A percentile compares a stretch with the other conserved stretches of the same genome.
Conservation (phyloP, 1,140 invertebrate genomes). For the Carposina sasakii region DNA sequence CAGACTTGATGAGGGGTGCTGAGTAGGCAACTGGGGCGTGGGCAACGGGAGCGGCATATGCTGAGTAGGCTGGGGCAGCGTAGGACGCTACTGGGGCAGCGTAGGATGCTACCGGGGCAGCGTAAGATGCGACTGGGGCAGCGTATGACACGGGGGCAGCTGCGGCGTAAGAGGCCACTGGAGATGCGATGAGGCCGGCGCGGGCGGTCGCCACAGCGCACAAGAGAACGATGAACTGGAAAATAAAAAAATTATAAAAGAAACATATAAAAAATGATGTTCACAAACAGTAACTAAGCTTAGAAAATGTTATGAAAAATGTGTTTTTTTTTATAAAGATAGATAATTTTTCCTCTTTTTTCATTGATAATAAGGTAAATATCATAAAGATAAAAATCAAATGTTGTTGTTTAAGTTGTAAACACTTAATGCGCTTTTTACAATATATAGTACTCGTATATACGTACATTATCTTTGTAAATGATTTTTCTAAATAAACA, state of each 20-base stretch:
- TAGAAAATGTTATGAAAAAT: too few species aligned
- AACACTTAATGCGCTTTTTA: too few species aligned
- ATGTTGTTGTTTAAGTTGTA: too few species aligned
- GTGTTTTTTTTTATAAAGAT: too few species aligned
- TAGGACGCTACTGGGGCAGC: constrained; percentile 27
- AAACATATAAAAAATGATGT: too few species aligned
- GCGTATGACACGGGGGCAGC: constrained; percentile 2
- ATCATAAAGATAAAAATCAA: too few species aligned
- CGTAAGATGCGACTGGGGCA: constrained; percentile 22
- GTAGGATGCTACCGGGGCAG: constrained; percentile 28
- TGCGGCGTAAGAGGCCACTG: background rate
- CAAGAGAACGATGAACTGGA: constrained; percentile 56
- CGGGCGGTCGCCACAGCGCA: constrained; percentile 50
- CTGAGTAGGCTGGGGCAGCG: constrained; percentile 31
- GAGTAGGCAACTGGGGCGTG: constrained; percentile 28
- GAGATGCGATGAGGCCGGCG: constrained; percentile 5
- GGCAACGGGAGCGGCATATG: constrained; percentile 30
- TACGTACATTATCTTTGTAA: too few species aligned
- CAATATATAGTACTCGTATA: too few species aligned
- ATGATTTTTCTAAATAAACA: too few species aligned
- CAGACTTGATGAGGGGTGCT: constrained; percentile 37
- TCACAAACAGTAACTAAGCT: too few species aligned
- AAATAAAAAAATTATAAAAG: constrained; percentile 24
- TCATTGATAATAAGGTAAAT: too few species aligned
- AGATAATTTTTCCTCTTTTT: too few species aligned